A percentile compares a stretch with the other conserved stretches of the same genome.
These are phyloP conservation scores for Trissolcus basalis DNA, from an alignment of 1,140 invertebrate genomes.

Conservation along the genomic window DNA sequence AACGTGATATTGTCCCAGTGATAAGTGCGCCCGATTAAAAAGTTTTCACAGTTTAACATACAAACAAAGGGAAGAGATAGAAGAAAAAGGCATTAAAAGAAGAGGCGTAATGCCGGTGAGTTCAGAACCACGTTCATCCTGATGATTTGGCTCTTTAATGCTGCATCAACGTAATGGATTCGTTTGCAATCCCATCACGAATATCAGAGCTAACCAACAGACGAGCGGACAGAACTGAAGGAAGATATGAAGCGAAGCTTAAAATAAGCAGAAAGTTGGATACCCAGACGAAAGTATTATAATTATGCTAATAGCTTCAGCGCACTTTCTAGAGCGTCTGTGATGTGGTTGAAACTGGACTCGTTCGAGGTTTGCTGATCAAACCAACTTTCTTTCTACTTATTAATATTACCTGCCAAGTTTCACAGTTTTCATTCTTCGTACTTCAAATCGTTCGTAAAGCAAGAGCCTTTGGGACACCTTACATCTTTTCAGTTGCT, in stretches of 20 bases:
- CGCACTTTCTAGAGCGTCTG: slow-evolving; percentile 65
- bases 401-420: slow-evolving; percentile 67
- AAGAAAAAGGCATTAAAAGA: slow-evolving; percentile 29
- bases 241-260: slow-evolving; percentile 65
- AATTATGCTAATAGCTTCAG: slow-evolving; percentile 77
- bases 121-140: slow-evolving; percentile 63
- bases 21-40: slow-evolving; percentile 51
- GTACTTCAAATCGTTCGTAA: slow-evolving; percentile 46
- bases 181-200: slow-evolving; percentile 71
- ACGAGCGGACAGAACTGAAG: slow-evolving; percentile 57
- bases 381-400: slow-evolving; percentile 73
- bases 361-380: slow-evolving; percentile 70
- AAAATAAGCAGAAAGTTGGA: slow-evolving; percentile 75
- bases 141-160: slow-evolving; percentile 70
- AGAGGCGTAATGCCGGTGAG: slow-evolving; percentile 54
- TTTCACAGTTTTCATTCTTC: slow-evolving; percentile 57
- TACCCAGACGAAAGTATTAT: slow-evolving; percentile 73
- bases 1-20: slow-evolving; percentile 24
- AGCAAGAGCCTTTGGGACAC: slow-evolving; percentile 37
- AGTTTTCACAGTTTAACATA: slow-evolving; percentile 49
- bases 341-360: slow-evolving; percentile 73
- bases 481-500: slow-evolving; percentile 54
- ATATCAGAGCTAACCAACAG: slow-evolving; percentile 66
- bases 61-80: slow-evolving; percentile 24
- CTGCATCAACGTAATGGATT: slow-evolving; percentile 74